phyloP scores from a whole-genome alignment of 1,140 invertebrate species.

The Hirudo medicinalis region DNA sequence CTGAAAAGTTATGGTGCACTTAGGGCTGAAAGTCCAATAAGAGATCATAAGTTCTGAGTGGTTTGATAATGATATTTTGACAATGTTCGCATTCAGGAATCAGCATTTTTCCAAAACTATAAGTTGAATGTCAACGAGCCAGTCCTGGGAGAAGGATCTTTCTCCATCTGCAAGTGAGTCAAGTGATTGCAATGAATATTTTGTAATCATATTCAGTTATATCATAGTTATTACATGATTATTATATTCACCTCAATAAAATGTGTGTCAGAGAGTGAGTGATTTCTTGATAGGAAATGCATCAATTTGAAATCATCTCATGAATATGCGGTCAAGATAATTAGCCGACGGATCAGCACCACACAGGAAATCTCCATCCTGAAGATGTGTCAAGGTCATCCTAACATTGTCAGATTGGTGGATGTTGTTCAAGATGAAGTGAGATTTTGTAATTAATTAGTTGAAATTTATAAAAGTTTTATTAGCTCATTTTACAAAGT shows the following conservation, averaged over 20 bases:
- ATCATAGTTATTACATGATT: too few relatives aligned
- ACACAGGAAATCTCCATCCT: slow-evolving; percentile 63
- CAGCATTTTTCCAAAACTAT: slow-evolving; percentile 72
- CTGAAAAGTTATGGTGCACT: neutral
- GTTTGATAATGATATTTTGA: slow-evolving; percentile 22
- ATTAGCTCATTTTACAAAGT: too few relatives aligned
- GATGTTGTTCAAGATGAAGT: slow-evolving; percentile 68
- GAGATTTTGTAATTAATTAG: slow-evolving; percentile 26
- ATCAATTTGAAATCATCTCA: slow-evolving; percentile 55
- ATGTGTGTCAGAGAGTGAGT: neutral
- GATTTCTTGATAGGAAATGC: slow-evolving; percentile 50
- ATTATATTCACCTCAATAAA: neutral
- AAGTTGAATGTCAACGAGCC: slow-evolving; percentile 53
- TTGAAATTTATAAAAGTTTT: too few relatives aligned
- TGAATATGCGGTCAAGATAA: slow-evolving; percentile 78
- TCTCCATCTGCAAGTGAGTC: slow-evolving; percentile 58
- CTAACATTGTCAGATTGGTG: slow-evolving; percentile 70
- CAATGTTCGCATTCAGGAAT: slow-evolving; percentile 49
- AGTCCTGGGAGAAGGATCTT: slow-evolving; percentile 72
- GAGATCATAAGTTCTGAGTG: too few relatives aligned
- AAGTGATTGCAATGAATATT: neutral
- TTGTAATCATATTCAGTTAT: too few relatives aligned
- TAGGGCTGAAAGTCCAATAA: too few relatives aligned
- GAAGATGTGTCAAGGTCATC: slow-evolving; percentile 67
- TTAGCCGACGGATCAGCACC: slow-evolving; percentile 54